Base-by-base conservation (phyloP, 2,888 invertebrate genomes). In the Argynnis bischoffii region DNA sequence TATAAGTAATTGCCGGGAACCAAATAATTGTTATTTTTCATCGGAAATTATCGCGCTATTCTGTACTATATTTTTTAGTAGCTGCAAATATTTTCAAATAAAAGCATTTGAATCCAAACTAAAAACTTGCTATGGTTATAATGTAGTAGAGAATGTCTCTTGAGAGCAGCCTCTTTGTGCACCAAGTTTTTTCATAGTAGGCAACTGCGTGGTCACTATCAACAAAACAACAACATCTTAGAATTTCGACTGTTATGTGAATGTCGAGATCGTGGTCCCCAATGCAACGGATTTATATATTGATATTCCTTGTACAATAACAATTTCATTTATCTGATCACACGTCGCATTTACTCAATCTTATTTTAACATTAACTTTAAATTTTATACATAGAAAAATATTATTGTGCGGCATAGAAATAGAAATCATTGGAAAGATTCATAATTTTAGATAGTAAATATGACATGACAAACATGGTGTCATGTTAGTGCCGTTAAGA, bases 331-430 rank as follows among this genome's bases (percentile, higher is more conserved):
- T 78, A 72, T 74, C 78, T 82, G 80, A 84, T 81, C 79, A 82
- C 81, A 81, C 81, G 81, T 79, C 81, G 78, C 76, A 75, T 78
- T 60, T 64, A 66, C 53, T 60, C 61, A 63, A 59, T 60, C 61
- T 57, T 61, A 65, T 14, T 13, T 51, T 65, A 67, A 60, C 46
- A 67, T 63, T 67, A 57, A 59, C 13, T 55, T 53, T 50, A 11
- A 59, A 56, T 31, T 67, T 64, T 65, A 65, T 50, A 63, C 54
- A 57, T 64, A 64, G 31, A 65, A 59, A 50, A 66, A 31, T 64
- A 16, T 51, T 60, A 70, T 70, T 70, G 70, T 70, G 70, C 70
- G 70, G 60, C 54, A 35, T 67, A 56, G 48, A 67, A 35, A 61
- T 59, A 64, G 18, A 50, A 63, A 64, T 57, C 15, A 64, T 60